phyloP scores from a whole-genome alignment of 2,888 invertebrate genomes.

The Ophraella communa region DNA sequence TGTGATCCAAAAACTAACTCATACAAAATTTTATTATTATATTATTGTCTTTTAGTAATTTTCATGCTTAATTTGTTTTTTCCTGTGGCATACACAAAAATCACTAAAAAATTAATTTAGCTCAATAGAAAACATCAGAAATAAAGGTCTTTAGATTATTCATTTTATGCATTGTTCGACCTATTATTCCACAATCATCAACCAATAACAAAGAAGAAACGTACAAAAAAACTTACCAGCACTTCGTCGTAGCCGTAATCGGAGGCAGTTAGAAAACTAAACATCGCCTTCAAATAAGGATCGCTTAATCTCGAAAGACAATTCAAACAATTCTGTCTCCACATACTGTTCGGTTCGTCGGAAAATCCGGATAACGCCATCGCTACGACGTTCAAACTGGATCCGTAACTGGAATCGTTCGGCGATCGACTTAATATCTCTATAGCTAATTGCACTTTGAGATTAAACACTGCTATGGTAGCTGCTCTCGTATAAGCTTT shows the following conservation, averaged over 20 bases:
- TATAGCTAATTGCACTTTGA: conserved; percentile 83
- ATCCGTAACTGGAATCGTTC: conserved; percentile 44
- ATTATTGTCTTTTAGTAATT: too few species aligned
- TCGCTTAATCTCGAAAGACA: conserved; percentile 83
- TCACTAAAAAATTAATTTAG: too few species aligned
- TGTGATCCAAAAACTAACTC: too few species aligned
- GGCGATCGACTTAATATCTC: conserved; percentile 83
- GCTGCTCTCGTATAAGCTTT: conserved; percentile 83
- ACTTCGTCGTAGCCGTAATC: conserved; percentile 78
- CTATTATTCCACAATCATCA: too few species aligned
- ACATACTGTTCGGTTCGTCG: conserved; percentile 81
- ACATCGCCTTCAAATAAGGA: conserved; percentile 89
- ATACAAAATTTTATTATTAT: too few species aligned
- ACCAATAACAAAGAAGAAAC: not conserved
- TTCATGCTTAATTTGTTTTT: too few species aligned
- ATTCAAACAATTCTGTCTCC: conserved; percentile 75
- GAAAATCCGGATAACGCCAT: conserved; percentile 87
- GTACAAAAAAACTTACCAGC: conserved; percentile 67
- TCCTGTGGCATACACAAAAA: too few species aligned
- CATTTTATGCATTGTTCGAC: too few species aligned
- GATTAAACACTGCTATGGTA: conserved; percentile 89
- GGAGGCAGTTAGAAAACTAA: conserved; percentile 87
- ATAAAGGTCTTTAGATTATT: too few species aligned
- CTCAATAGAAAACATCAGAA: too few species aligned
- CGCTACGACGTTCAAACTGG: conserved; percentile 70